These are phyloP conservation scores for Drosophila parvula DNA, from an alignment of 1,140 invertebrate genomes.

Conservation along the genomic window DNA sequence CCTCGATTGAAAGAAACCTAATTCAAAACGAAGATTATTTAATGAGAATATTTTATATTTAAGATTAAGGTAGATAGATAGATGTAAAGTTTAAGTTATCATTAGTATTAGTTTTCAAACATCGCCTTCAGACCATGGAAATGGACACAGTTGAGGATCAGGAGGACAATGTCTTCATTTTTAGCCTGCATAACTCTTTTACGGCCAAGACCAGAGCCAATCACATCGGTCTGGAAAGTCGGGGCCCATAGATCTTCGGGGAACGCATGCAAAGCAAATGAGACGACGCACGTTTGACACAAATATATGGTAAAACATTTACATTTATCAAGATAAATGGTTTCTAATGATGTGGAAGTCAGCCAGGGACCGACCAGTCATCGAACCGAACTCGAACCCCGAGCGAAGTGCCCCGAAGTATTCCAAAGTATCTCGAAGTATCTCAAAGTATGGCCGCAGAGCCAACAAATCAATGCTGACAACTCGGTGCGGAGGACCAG, in stretches of 20 bases:
- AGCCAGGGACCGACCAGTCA: slow-evolving; percentile 15
- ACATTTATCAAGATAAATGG: slow-evolving; percentile 83
- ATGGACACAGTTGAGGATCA: neutral
- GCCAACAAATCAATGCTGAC: slow-evolving; percentile 80
- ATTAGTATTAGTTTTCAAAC: neutral
- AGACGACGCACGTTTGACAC: slow-evolving; percentile 73
- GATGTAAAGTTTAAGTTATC: no score
- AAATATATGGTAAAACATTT: slow-evolving; percentile 81
- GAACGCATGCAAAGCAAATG: slow-evolving; percentile 72
- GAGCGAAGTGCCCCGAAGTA: slow-evolving; percentile 43
- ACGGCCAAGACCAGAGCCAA: slow-evolving; percentile 45
- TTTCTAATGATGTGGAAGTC: slow-evolving; percentile 80
- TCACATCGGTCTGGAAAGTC: slow-evolving; percentile 19
- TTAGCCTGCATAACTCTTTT: slow-evolving; percentile 16
- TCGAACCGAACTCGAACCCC: slow-evolving; percentile 17
- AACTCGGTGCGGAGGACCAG: slow-evolving; percentile 50
- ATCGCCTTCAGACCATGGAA: neutral
- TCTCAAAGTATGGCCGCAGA: slow-evolving; percentile 51
- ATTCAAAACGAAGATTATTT: no score
- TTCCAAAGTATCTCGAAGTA: slow-evolving; percentile 46
- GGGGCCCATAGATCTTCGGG: slow-evolving; percentile 51
- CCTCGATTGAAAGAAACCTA: neutral
- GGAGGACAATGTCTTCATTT: slow-evolving; percentile 24
- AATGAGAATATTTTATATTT: no score
- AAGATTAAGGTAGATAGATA: no score